phyloP scores from a whole-genome alignment of 2,113 vertebrate genomes.

The Aix galericulata region DNA sequence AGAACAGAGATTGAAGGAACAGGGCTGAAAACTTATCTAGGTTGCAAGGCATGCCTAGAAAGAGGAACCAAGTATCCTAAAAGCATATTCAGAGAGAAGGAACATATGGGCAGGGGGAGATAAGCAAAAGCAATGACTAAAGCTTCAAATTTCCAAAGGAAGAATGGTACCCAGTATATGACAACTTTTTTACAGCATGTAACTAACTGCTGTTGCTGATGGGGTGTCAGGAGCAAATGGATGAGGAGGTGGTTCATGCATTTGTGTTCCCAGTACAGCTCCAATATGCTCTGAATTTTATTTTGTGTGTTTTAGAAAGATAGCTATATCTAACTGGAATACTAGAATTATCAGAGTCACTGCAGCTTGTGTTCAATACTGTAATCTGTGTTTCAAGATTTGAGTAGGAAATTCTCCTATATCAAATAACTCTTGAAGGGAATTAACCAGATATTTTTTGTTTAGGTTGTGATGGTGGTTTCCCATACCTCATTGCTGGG shows the following conservation, averaged over 20 bases:
- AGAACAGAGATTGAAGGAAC: neutral
- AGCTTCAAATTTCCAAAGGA: neutral
- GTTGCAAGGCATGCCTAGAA: neutral
- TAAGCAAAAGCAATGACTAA: neutral
- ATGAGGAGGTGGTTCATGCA: neutral
- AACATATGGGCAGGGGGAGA: neutral
- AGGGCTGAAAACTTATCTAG: neutral
- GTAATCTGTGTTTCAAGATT: neutral
- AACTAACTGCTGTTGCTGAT: neutral
- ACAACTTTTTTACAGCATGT: neutral
- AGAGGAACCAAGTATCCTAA: neutral
- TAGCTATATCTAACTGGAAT: neutral
- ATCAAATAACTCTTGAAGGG: neutral
- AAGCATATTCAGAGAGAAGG: neutral
- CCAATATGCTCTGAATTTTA: neutral
- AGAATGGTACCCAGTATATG: neutral
- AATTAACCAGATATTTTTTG: neutral
- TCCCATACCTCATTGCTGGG: conserved; percentile 91
- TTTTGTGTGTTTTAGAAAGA: neutral
- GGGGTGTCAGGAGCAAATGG: neutral
- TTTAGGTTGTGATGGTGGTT: conserved; percentile 92
- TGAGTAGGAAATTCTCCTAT: neutral
- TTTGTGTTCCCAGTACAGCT: neutral
- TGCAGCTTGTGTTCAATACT: neutral
- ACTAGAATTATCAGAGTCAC: neutral